These are phyloP conservation scores for Cygnus buccinator DNA, from an alignment of 2,113 vertebrate genomes.

Conservation along the genomic window DNA sequence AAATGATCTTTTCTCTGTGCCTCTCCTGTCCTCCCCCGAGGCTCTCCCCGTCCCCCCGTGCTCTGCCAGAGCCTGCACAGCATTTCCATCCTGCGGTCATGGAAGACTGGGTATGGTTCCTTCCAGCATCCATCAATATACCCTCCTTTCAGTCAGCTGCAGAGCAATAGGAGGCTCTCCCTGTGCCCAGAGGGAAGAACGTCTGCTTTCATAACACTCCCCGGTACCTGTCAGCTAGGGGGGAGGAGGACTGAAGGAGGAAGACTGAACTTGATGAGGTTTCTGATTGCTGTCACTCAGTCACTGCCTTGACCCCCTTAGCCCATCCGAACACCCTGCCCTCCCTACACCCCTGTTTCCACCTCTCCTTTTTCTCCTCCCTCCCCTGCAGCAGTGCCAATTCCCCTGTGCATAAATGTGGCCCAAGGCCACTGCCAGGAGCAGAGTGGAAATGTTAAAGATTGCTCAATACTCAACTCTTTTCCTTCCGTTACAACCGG, in stretches of 20 bases:
- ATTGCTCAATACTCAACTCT: conserved; percentile 12
- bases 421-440: not conserved
- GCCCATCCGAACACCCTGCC: not conserved
- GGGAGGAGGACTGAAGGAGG: not conserved
- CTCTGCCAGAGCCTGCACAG: not conserved
- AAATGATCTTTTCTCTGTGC: not conserved
- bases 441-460: conserved; percentile 35
- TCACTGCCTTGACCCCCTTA: not conserved
- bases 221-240: not conserved
- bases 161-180: not conserved
- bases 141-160: not conserved
- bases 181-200: conserved; percentile 4
- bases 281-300: conserved; percentile 11
- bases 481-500: conserved; percentile 37
- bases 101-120: not conserved
- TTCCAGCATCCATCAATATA: not conserved
- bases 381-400: not conserved
- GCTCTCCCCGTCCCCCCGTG: not conserved
- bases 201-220: conserved; percentile 16
- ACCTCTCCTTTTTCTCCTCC: not conserved
- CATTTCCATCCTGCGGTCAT: not conserved
- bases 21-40: not conserved
- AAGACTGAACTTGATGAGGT: not conserved
- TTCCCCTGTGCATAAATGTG: not conserved
- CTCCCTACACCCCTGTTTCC: not conserved